A percentile compares a stretch with the other conserved stretches of the same genome.
Evolutionary conservation across 2,113 vertebrate species (phyloP).

Genomic region (Cepphus grylle): DNA sequence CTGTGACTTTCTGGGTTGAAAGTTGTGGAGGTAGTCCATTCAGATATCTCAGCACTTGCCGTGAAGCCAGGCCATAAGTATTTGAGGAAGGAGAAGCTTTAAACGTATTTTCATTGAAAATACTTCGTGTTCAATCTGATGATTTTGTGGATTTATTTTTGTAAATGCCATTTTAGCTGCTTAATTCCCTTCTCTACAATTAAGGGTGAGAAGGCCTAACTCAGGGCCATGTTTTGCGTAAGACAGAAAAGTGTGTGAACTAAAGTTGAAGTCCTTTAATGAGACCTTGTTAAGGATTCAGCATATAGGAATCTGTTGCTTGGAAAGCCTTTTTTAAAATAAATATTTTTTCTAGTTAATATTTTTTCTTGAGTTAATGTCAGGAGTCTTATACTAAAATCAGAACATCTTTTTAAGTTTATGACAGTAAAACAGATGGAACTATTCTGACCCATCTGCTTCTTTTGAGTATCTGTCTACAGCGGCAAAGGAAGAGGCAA

Average conservation of each 20-base stretch:
- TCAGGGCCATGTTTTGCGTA: background rate
- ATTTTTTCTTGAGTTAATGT: background rate
- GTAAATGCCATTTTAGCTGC: background rate
- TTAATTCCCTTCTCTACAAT: background rate
- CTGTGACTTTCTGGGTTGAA: background rate
- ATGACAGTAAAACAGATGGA: background rate
- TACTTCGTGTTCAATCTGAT: background rate
- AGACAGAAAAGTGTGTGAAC: background rate
- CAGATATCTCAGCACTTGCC: background rate
- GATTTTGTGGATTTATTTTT: background rate
- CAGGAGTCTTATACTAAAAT: background rate
- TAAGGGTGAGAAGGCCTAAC: background rate
- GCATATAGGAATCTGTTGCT: background rate
- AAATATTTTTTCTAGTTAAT: background rate
- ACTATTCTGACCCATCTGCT: background rate
- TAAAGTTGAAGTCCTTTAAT: background rate
- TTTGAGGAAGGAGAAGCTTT: background rate
- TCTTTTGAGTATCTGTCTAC: background rate
- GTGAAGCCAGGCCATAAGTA: background rate
- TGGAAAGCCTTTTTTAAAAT: background rate
- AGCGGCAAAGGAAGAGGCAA: background rate
- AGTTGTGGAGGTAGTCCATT: background rate
- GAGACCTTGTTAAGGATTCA: background rate
- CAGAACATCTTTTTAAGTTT: background rate
- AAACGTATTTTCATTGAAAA: background rate